Conservation (phyloP, 1,140 invertebrate species). For the Rhyacophila brunnea region DNA sequence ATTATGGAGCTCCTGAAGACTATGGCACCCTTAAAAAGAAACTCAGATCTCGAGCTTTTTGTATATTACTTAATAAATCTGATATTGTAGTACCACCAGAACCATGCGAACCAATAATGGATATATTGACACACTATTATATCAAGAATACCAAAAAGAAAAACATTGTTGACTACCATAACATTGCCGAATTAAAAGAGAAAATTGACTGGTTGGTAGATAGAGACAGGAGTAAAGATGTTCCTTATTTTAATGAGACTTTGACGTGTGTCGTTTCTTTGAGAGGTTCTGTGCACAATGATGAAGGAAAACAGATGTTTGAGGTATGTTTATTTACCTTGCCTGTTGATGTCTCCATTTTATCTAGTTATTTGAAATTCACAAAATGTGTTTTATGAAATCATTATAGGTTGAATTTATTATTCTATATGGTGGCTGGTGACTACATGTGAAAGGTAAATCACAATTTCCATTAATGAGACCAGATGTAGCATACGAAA, state of each 20-base stretch:
- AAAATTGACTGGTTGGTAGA: constrained; percentile 31
- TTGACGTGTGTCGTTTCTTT: constrained; percentile 21
- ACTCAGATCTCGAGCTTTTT: constrained; percentile 23
- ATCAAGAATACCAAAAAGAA: constrained; percentile 17
- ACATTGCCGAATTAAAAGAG: constrained; percentile 21
- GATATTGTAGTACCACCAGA: constrained; percentile 3
- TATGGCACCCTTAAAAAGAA: constrained; percentile 26
- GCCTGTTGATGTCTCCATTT: too few relatives aligned
- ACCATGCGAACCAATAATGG: constrained; percentile 24
- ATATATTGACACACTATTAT: constrained; percentile 28
- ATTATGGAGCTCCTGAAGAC: constrained; percentile 13
- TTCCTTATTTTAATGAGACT: constrained; percentile 22
- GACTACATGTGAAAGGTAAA: too few relatives aligned
- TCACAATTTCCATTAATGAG: too few relatives aligned
- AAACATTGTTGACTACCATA: constrained; percentile 26
- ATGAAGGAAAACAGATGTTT: constrained; percentile 24
- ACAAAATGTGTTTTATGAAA: neutral
- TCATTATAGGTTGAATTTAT: too few relatives aligned
- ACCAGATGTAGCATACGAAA: too few relatives aligned
- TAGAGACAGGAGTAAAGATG: constrained; percentile 11
- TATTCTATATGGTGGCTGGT: too few relatives aligned
- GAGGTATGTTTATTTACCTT: constrained; percentile 15
- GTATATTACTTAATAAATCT: constrained; percentile 28
- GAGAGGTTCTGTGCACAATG: constrained; percentile 17
- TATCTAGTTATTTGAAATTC: too few relatives aligned